Conservation (phyloP, 2,888 invertebrate genomes). For the Teleiodes luculella region DNA sequence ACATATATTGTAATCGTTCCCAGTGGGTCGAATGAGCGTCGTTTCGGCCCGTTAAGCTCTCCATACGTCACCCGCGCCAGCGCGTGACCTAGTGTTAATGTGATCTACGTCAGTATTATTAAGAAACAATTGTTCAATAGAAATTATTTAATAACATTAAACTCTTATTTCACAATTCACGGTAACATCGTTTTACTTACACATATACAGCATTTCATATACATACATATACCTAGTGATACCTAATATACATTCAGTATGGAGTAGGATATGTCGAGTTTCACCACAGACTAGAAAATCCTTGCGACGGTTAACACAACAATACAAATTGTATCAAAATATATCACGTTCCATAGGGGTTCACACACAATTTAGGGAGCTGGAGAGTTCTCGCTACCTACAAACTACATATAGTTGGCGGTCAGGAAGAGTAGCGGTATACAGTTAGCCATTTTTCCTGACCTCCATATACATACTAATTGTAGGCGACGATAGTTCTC, state of each 20-base stretch:
- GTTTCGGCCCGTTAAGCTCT: conserved; percentile 1
- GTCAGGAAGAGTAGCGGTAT: no score
- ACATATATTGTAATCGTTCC: neutral
- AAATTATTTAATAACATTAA: conserved; percentile 79
- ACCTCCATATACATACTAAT: no score
- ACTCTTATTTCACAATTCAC: conserved; percentile 78
- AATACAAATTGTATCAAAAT: neutral
- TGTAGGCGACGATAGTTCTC: no score
- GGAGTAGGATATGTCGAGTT: conserved; percentile 11
- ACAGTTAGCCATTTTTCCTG: no score
- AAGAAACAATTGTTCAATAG: conserved; percentile 70
- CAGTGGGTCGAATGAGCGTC: neutral
- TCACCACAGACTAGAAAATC: neutral
- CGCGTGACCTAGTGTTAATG: conserved; percentile 39
- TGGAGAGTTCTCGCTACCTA: no score
- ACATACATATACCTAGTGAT: conserved; percentile 42
- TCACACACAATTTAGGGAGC: no score
- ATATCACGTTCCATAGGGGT: no score
- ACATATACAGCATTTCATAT: conserved; percentile 67
- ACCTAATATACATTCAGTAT: conserved; percentile 25
- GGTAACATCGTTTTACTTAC: conserved; percentile 79
- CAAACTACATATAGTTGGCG: no score
- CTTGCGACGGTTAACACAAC: neutral
- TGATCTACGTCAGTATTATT: conserved; percentile 77
- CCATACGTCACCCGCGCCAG: conserved; percentile 1